These are phyloP conservation scores for Cichladusa arquata DNA, from an alignment of 2,113 vertebrate genomes.

Conservation along the genomic window DNA sequence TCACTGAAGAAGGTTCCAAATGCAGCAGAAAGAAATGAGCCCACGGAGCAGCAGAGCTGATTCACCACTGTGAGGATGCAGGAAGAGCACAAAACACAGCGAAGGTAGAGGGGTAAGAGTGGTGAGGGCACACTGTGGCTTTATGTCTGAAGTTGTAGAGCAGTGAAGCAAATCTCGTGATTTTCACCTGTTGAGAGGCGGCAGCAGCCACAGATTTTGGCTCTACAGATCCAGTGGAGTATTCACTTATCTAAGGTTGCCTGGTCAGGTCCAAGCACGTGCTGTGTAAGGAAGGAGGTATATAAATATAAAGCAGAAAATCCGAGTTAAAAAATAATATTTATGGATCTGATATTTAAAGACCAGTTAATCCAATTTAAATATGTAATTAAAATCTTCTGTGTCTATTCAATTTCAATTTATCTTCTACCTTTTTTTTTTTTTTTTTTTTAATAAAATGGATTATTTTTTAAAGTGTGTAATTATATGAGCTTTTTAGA, in stretches of 20 bases:
- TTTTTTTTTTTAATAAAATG: not conserved
- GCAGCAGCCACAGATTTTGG: not conserved
- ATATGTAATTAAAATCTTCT: not conserved
- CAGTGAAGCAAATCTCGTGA: not conserved
- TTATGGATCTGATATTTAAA: not conserved
- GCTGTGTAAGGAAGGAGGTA: not conserved
- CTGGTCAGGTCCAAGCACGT: not conserved
- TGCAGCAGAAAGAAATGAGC: not conserved
- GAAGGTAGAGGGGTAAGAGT: not conserved
- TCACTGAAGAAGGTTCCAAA: not conserved
- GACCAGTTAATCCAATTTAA: not conserved
- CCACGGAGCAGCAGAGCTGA: not conserved
- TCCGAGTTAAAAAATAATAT: not conserved
- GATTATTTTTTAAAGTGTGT: not conserved
- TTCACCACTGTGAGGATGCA: not conserved
- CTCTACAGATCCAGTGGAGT: not conserved
- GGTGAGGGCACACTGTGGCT: not conserved
- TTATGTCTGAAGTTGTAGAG: not conserved
- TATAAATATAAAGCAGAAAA: not conserved
- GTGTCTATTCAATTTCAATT: not conserved
- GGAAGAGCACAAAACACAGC: not conserved
- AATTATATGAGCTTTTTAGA: not conserved
- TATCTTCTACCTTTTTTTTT: too few relatives aligned
- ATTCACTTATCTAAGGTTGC: not conserved
- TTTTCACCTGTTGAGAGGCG: not conserved